A percentile compares a stretch with the other conserved stretches of the same genome.
Evolutionary conservation across 1,140 invertebrate genomes (phyloP).

Genomic region (Littorina saxatilis): DNA sequence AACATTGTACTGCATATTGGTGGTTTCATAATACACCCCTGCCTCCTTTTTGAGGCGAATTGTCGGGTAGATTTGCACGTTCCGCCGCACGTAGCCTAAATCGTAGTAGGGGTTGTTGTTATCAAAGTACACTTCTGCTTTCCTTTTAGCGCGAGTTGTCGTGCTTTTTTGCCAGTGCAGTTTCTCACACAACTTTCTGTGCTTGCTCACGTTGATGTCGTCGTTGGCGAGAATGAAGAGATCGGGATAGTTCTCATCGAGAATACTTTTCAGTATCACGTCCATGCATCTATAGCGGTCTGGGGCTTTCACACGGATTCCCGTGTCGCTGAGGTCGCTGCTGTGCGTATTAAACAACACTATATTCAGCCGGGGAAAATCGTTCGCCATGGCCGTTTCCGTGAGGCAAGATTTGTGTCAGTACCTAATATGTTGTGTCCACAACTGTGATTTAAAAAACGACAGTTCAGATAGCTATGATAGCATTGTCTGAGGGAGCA

Average conservation of each 20-base stretch:
- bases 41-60: too few species aligned
- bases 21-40: too few species aligned
- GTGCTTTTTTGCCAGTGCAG: neutral
- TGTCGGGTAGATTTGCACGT: too few species aligned
- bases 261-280: neutral
- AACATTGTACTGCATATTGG: too few species aligned
- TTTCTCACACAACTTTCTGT: neutral
- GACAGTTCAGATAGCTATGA: too few species aligned
- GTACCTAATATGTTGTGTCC: too few species aligned
- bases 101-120: neutral
- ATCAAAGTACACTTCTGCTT: neutral
- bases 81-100: too few species aligned
- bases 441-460: too few species aligned
- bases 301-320: neutral
- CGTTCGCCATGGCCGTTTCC: too few species aligned
- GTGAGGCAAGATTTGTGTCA: too few species aligned
- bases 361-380: neutral
- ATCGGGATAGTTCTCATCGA: neutral
- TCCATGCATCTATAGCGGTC: neutral
- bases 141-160: neutral
- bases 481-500: too few species aligned
- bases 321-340: neutral
- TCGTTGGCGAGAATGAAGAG: neutral
- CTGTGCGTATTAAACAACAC: constrained; percentile 5
- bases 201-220: neutral